These are phyloP conservation scores for Campoplex capitator DNA, from an alignment of 2,888 invertebrate genomes.

Conservation along the genomic window DNA sequence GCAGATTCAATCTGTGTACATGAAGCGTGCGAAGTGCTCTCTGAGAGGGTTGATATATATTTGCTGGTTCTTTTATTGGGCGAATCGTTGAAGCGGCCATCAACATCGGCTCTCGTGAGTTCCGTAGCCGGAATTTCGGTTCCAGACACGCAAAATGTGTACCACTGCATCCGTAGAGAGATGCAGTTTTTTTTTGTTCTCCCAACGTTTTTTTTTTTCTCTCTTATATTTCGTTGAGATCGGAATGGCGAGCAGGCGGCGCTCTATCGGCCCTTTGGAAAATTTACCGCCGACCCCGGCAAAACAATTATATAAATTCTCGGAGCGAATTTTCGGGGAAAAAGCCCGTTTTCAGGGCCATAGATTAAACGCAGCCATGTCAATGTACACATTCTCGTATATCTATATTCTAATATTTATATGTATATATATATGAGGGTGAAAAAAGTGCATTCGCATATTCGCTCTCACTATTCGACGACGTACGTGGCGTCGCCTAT, in stretches of 20 bases:
- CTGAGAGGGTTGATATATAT: constrained; percentile 71
- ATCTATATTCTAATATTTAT: not conserved
- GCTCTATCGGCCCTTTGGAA: constrained; percentile 74
- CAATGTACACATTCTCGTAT: constrained; percentile 22
- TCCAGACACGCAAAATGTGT: constrained; percentile 37
- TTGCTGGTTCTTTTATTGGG: constrained; percentile 76
- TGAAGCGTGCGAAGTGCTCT: constrained; percentile 16
- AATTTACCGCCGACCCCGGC: constrained; percentile 82
- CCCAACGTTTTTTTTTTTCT: constrained; percentile 41
- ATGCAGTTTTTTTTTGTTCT: constrained; percentile 47
- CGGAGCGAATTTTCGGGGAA: constrained; percentile 78
- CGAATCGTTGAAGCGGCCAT: constrained; percentile 80
- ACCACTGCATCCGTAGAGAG: constrained; percentile 24
- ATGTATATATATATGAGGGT: not conserved
- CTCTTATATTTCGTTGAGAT: constrained; percentile 56
- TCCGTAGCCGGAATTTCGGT: constrained; percentile 31
- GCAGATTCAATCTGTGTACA: too few relatives aligned
- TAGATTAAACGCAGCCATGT: constrained; percentile 81
- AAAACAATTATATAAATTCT: constrained; percentile 85
- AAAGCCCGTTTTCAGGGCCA: constrained; percentile 78
- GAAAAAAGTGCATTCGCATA: constrained; percentile 40
- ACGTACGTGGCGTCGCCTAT: constrained; percentile 74
- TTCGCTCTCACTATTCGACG: constrained; percentile 55
- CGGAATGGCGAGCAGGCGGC: constrained; percentile 66
- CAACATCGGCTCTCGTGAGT: constrained; percentile 76